Conservation (phyloP, 2,797 vertebrate species). For the Ficedula albicollis region DNA sequence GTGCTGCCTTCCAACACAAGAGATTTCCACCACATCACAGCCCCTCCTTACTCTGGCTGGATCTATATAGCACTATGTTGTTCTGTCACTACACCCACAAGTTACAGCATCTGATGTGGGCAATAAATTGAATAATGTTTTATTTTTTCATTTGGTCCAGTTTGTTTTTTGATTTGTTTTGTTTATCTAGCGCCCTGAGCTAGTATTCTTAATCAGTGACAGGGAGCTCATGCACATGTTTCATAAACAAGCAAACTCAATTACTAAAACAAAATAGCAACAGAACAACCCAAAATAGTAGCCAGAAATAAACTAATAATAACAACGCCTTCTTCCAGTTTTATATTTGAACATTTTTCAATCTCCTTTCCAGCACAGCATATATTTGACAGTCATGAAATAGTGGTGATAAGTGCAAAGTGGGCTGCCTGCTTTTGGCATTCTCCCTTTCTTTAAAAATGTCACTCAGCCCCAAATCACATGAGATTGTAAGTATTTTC, state of each 20-base stretch:
- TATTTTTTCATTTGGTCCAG: background rate
- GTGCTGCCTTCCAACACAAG: background rate
- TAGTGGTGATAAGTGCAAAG: background rate
- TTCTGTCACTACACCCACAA: background rate
- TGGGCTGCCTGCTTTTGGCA: background rate
- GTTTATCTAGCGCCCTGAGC: background rate
- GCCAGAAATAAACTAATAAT: background rate
- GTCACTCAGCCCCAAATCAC: background rate
- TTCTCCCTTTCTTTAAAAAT: background rate
- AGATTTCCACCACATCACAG: background rate
- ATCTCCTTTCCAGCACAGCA: background rate
- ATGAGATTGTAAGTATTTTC: background rate
- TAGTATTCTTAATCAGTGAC: background rate
- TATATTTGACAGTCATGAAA: background rate
- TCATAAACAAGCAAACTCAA: background rate
- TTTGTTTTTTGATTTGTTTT: background rate
- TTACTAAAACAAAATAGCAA: background rate
- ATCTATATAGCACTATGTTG: background rate
- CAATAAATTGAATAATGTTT: background rate
- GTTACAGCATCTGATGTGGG: background rate
- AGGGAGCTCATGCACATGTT: background rate
- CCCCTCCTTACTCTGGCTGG: background rate
- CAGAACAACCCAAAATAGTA: background rate
- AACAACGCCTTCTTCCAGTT: background rate
- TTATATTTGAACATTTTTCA: background rate